These are phyloP conservation scores for Archaeoteleia sp. DNA, from an alignment of 2,888 invertebrate genomes.

Conservation along the genomic window DNA sequence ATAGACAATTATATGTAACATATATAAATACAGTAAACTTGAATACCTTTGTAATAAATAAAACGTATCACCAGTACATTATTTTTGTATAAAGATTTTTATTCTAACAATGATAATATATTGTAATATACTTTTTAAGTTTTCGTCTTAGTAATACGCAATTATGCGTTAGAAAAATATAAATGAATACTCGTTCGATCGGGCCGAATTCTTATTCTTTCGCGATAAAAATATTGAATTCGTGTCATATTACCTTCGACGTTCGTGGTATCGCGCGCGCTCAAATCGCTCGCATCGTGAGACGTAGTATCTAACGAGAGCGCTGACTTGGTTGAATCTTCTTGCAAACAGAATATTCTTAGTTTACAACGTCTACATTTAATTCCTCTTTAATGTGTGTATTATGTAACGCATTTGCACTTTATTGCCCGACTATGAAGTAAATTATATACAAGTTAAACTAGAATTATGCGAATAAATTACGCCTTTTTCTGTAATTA, in stretches of 20 bases:
- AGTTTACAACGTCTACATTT: slow-evolving; percentile 21
- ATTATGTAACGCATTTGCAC: background rate
- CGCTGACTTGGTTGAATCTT: slow-evolving; percentile 69
- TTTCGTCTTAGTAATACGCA: too few species aligned
- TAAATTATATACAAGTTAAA: background rate
- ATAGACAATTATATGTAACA: too few species aligned
- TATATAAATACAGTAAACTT: too few species aligned
- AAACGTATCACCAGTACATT: too few species aligned
- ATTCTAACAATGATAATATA: background rate
- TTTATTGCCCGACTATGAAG: background rate
- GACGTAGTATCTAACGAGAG: slow-evolving; percentile 68
- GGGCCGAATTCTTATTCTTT: slow-evolving; percentile 48
- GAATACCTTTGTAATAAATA: too few species aligned
- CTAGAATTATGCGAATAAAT: too few species aligned
- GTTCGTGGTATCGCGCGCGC: slow-evolving; percentile 69
- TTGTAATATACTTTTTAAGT: too few species aligned
- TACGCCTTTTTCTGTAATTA: too few species aligned
- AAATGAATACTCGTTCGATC: slow-evolving; percentile 2
- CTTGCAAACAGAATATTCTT: slow-evolving; percentile 47
- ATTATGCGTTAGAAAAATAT: background rate
- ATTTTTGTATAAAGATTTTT: background rate
- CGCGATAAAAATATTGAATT: slow-evolving; percentile 54
- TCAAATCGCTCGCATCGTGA: slow-evolving; percentile 70
- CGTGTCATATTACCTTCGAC: slow-evolving; percentile 69
- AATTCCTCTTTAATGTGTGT: too few species aligned